Base-by-base conservation (phyloP, 2,888 invertebrate species). In the Leptopilina myrica region DNA sequence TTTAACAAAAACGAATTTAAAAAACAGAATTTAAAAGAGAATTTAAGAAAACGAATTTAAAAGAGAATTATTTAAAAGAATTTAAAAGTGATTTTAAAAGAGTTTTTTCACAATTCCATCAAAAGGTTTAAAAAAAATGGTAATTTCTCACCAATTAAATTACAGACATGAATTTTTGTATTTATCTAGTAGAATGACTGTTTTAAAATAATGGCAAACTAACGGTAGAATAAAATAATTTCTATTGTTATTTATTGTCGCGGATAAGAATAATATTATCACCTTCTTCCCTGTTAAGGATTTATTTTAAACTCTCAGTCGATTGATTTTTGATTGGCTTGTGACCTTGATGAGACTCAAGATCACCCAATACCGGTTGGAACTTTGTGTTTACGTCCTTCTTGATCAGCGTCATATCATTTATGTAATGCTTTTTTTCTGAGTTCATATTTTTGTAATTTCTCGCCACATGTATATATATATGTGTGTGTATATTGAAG, bases 401-500 rank as follows among this genome's bases (percentile, higher is more conserved):
- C 56, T 73, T 73, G 56, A 73, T 73, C 73, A 84, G 80, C 80
- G 82, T 79, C 79, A 77, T 79, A 76, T 81, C 80, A 77, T 81
- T 82, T 79, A 79, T 77, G 80, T 77, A 80, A 82, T 79, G 78
- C 69, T 78, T 81, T 81, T 20, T 79, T 79, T 81, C 78, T 80
- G 12, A n/a, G 20, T 79, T 78, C 77, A 78, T 80, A 79, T 82
- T 82, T 82, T 82, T 77, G 78, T 80, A 80, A 79, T 81, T 78
- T 78, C 73, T 73, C 78, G 59, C 15, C 59, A 62, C 26, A n/a
- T 64, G 26, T 40, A 64, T 26, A 14, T n/a, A n/a, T n/a, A n/a
- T n/a, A n/a, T n/a, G n/a, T n/a, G n/a, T 20, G 20, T 20, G 20
- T 20, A 20, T 20, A 20, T 20, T 20, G 20, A 20, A 20, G 20